Percentiles rank a stretch among this genome's conserved stretches.
phyloP scores from a whole-genome alignment of 2,888 invertebrate species.

The Macrosiphum euphorbiae region DNA sequence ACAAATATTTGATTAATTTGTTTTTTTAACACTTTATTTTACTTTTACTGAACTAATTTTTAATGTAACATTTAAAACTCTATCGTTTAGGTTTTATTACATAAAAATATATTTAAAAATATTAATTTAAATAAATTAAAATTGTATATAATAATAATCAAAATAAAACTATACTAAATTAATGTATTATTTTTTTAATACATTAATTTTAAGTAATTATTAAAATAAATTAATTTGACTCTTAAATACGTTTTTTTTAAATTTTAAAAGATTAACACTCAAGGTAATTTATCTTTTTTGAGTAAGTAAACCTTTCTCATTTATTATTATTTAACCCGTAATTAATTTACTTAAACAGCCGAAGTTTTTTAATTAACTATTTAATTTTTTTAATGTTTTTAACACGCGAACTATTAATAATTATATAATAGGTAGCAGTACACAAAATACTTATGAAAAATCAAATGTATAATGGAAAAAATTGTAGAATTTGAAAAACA shows the following conservation, averaged over 20 bases:
- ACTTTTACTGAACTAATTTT: neutral
- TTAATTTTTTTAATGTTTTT: neutral
- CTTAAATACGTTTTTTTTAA: neutral
- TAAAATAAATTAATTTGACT: neutral
- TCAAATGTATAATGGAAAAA: neutral
- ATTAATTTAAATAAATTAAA: neutral
- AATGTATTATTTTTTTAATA: neutral
- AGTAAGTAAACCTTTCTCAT: neutral
- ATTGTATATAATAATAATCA: neutral
- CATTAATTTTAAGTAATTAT: neutral
- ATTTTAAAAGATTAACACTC: neutral
- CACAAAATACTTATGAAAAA: neutral
- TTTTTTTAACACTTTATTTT: neutral
- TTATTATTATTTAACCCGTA: neutral
- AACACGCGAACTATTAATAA: neutral
- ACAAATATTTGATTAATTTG: neutral
- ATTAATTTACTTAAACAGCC: conserved; percentile 8
- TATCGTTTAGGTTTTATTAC: neutral
- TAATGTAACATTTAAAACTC: neutral
- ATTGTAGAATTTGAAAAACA: neutral
- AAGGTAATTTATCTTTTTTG: neutral
- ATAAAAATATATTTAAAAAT: neutral
- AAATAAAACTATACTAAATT: neutral
- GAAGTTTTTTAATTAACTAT: conserved; percentile 1
- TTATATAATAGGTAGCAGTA: neutral